Evolutionary conservation across 1,140 invertebrate genomes (phyloP).

Genomic region (Habropoda laboriosa): DNA sequence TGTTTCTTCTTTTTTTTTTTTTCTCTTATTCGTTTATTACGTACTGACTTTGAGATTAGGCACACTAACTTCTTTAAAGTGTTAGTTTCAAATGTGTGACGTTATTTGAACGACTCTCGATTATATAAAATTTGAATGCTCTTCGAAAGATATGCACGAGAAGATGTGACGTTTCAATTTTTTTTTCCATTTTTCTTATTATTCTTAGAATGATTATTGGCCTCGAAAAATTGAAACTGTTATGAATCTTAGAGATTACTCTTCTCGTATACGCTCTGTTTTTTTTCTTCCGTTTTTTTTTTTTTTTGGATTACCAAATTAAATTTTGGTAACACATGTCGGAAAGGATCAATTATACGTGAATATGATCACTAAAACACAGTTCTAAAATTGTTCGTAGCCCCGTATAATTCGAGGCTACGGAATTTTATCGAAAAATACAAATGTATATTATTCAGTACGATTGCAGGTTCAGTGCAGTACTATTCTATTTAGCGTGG

Average conservation of each 20-base stretch:
- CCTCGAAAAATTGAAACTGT: conserved; percentile 15
- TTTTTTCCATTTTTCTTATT: not conserved
- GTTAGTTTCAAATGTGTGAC: conserved; percentile 26
- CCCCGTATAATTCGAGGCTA: not conserved
- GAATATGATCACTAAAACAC: conserved; percentile 33
- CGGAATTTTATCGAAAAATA: conserved; percentile 47
- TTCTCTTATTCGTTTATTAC: not conserved
- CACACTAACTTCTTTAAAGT: conserved; percentile 50
- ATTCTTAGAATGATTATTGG: not conserved
- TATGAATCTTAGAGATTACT: conserved; percentile 10
- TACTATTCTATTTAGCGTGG: conserved; percentile 15
- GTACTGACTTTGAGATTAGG: conserved; percentile 49
- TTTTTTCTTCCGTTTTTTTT: no score
- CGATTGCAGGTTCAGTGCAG: conserved; percentile 32
- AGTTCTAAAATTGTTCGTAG: conserved; percentile 24
- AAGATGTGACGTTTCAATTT: conserved; percentile 22
- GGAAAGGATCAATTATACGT: conserved; percentile 28
- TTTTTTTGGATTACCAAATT: conserved; percentile 36
- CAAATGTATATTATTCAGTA: conserved; percentile 48
- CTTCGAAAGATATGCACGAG: conserved; percentile 41
- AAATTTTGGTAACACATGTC: conserved; percentile 26
- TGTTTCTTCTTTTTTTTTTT: not conserved
- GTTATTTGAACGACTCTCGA: conserved; percentile 35
- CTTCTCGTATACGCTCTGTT: conserved; percentile 35
- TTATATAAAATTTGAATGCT: conserved; percentile 50